A percentile compares a stretch with the other conserved stretches of the same genome.
These are phyloP conservation scores for Dynastes maya DNA, from an alignment of 2,888 invertebrate genomes.

Conservation along the genomic window DNA sequence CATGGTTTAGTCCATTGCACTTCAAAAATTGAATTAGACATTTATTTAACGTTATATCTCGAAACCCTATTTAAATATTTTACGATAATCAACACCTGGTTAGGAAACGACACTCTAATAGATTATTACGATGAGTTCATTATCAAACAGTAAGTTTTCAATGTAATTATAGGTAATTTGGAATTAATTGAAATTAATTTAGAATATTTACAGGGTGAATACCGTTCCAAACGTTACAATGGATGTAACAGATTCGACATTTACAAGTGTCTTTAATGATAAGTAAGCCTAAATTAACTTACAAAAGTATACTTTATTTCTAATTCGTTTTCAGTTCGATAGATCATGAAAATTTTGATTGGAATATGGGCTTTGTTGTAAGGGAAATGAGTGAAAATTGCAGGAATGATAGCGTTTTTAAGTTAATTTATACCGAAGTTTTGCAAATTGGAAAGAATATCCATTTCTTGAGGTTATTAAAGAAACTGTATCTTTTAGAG, in stretches of 20 bases:
- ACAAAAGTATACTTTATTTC: neutral
- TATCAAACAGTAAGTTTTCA: slow-evolving; percentile 60
- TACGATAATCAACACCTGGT: slow-evolving; percentile 65
- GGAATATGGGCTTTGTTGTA: slow-evolving; percentile 50
- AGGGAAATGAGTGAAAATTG: slow-evolving; percentile 58
- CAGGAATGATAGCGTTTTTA: slow-evolving; percentile 61
- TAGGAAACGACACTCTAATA: slow-evolving; percentile 62
- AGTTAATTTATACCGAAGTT: slow-evolving; percentile 63
- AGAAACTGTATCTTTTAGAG: slow-evolving; percentile 62
- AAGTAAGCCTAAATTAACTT: slow-evolving; percentile 19
- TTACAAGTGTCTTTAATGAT: slow-evolving; percentile 10
- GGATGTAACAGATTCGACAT: slow-evolving; percentile 26
- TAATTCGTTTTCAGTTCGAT: slow-evolving; percentile 1
- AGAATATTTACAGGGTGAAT: neutral
- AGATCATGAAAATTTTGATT: slow-evolving; percentile 11
- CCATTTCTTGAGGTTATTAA: slow-evolving; percentile 63
- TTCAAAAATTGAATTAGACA: slow-evolving; percentile 65
- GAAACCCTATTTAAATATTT: slow-evolving; percentile 66
- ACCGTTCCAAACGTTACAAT: slow-evolving; percentile 7
- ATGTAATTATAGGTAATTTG: neutral
- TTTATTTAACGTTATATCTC: slow-evolving; percentile 65
- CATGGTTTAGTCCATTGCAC: slow-evolving; percentile 60
- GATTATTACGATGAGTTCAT: slow-evolving; percentile 66
- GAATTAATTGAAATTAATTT: slow-evolving; percentile 3
- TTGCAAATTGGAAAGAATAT: slow-evolving; percentile 67